phyloP scores from a whole-genome alignment of 35 echinoderm and acorn worm genomes.

The Lytechinus pictus region DNA sequence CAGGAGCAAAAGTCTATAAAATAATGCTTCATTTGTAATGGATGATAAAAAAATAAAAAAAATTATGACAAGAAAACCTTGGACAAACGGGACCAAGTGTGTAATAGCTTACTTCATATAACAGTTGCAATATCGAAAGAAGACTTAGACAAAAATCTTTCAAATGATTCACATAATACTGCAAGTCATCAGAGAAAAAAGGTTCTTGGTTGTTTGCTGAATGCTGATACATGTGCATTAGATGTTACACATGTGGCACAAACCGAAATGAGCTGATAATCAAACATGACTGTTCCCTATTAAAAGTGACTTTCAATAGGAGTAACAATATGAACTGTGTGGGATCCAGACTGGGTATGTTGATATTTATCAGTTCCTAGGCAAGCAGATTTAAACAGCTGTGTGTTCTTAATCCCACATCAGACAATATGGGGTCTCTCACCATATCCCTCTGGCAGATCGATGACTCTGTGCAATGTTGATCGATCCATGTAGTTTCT shows the following conservation, averaged over 20 bases:
- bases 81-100: no score
- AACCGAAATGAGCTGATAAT: neutral
- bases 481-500: slow-evolving; percentile 97
- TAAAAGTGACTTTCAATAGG: neutral
- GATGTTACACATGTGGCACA: neutral
- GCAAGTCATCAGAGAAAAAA: no score
- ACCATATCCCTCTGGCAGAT: slow-evolving; percentile 98
- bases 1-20: no score
- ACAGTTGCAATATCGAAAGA: no score
- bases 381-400: neutral
- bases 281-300: neutral
- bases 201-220: no score
- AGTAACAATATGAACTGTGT: neutral
- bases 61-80: no score
- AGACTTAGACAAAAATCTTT: no score
- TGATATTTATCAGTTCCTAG: neutral
- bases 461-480: slow-evolving; percentile 82
- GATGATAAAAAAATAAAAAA: no score
- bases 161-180: no score
- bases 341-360: neutral
- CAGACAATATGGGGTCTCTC: neutral
- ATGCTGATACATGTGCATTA: no score
- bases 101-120: no score
- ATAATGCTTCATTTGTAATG: no score
- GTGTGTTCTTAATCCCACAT: neutral